A percentile compares a stretch with the other conserved stretches of the same genome.
phyloP scores from a whole-genome alignment of 2,797 vertebrate genomes.

The Myotis planiceps region DNA sequence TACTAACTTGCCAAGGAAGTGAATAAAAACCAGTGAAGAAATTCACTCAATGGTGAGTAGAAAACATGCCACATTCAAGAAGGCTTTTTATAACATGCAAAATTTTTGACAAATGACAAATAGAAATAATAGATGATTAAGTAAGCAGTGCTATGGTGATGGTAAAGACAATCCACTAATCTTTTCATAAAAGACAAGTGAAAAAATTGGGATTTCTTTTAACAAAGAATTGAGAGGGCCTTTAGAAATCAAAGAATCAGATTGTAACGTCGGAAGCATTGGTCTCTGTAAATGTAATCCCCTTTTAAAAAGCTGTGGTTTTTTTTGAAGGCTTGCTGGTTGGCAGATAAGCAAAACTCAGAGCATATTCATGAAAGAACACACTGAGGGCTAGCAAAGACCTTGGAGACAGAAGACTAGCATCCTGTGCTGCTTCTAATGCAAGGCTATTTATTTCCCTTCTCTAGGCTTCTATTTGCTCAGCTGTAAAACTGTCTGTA shows the following conservation, averaged over 20 bases:
- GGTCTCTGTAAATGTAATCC: conserved; percentile 43
- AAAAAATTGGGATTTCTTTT: neutral
- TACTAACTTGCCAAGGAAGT: conserved; percentile 2
- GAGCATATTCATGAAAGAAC: conserved; percentile 42
- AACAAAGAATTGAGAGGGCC: conserved; percentile 1
- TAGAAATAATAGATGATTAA: neutral
- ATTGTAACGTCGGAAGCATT: neutral
- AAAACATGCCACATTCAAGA: neutral
- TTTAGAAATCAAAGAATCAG: conserved; percentile 51
- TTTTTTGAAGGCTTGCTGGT: conserved; percentile 16
- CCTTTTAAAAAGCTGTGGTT: neutral
- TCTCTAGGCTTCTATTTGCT: neutral
- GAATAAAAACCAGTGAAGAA: conserved; percentile 11
- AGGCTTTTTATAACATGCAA: neutral
- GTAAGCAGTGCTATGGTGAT: neutral
- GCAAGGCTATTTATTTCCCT: neutral
- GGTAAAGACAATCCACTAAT: neutral
- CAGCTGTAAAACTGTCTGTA: neutral
- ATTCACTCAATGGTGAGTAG: neutral
- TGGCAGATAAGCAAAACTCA: conserved; percentile 39
- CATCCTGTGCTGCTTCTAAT: neutral
- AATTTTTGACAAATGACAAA: conserved; percentile 27
- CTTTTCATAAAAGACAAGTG: conserved; percentile 26
- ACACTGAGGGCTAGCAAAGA: neutral
- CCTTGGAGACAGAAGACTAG: neutral